Evolutionary conservation across 2,797 vertebrate genomes (phyloP).

Genomic region (Steatocranus sp.): DNA sequence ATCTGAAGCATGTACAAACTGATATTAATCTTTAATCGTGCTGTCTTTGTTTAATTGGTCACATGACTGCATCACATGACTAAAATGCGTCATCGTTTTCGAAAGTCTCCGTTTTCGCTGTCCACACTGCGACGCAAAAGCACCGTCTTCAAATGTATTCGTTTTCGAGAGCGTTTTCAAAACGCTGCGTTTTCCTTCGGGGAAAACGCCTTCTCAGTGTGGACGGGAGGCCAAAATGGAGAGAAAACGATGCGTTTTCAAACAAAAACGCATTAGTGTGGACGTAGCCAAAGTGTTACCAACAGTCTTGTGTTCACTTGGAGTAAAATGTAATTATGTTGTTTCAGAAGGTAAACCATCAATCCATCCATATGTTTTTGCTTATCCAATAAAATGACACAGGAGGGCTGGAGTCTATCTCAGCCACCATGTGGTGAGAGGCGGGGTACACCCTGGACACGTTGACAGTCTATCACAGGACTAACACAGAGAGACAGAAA

Average conservation of each 20-base stretch:
- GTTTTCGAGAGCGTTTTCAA: background rate
- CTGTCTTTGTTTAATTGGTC: background rate
- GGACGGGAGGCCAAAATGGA: background rate
- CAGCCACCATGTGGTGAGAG: background rate
- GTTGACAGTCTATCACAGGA: background rate
- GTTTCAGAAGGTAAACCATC: background rate
- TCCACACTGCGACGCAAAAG: background rate
- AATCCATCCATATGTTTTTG: background rate
- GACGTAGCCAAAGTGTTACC: background rate
- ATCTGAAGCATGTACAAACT: background rate
- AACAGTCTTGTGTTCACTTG: background rate
- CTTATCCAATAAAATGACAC: background rate
- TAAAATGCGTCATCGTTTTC: background rate
- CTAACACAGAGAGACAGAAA: background rate
- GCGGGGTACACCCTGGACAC: background rate
- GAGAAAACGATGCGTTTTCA: background rate
- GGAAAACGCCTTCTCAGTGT: background rate
- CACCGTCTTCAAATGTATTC: fast-evolving
- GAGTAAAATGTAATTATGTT: background rate
- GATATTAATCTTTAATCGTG: background rate
- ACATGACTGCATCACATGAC: background rate
- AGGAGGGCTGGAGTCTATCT: background rate
- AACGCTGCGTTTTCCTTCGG: background rate
- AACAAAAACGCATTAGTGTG: background rate
- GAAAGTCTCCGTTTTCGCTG: background rate